Percentiles rank a stretch among this genome's conserved stretches.
phyloP scores from a whole-genome alignment of 1,140 invertebrate genomes.

The Cryptotermes secundus region DNA sequence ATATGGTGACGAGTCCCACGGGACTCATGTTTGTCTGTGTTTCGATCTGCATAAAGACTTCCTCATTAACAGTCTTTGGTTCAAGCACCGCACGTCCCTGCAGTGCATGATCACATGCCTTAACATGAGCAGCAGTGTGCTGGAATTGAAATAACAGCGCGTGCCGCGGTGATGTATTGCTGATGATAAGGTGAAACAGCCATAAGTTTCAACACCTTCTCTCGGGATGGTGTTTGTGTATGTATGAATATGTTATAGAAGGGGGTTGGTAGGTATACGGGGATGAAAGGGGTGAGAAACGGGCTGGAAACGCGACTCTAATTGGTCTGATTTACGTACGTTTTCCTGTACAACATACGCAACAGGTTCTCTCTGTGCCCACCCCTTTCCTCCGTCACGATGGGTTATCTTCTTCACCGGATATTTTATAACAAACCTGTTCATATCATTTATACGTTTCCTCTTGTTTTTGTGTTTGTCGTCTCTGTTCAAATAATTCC shows the following conservation, averaged over 20 bases:
- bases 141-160: background rate
- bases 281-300: background rate
- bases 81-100: background rate
- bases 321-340: conserved; percentile 16
- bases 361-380: background rate
- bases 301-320: background rate
- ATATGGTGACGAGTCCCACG: too few species aligned
- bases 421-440: conserved; percentile 6
- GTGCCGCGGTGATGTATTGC: background rate
- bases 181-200: background rate
- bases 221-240: background rate
- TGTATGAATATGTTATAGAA: conserved; percentile 7
- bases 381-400: background rate
- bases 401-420: background rate
- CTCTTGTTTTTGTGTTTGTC: background rate
- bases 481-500: background rate
- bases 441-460: background rate
- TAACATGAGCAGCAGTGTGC: too few species aligned
- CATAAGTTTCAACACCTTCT: conserved; percentile 7
- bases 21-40: too few species aligned
- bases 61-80: background rate
- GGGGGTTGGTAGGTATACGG: background rate
- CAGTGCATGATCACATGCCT: background rate
- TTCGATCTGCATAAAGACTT: too few species aligned
- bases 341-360: conserved; percentile 7